Base-by-base conservation (phyloP, 2,113 vertebrate species). In the Emberiza fucata region DNA sequence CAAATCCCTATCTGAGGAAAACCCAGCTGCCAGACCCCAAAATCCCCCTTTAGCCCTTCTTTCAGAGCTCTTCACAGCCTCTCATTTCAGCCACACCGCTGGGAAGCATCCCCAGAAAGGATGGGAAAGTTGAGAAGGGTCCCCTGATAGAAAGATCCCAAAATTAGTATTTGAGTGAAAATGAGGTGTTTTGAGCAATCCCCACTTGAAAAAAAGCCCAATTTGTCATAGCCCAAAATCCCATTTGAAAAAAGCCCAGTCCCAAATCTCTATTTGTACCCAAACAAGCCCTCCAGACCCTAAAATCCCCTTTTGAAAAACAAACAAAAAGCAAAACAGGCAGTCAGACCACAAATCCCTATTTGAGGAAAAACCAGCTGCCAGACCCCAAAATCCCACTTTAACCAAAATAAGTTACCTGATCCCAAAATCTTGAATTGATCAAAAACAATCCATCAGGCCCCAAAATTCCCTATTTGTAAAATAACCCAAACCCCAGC, bases 81-180 rank as follows among this genome's bases (percentile, higher is more conserved):
- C 19, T 68, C 5, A 1, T 23, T 31, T 65, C 78, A 85, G 25
- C 44, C 68, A 59, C 0, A 0, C n/a, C 66, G 47, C 42, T 33
- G 73, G 59, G 48, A 72, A 85, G 19, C 56, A 73, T 33, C 24
- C 7, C 14, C 24, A 25, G 8, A 1, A 1, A 2, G 18, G 23
- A 66, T n/a, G 33, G 44, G 28, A 45, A 48, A 54, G 40, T 4
- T 60, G 12, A 77, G 35, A 14, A 5, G 40, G 9, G 3, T 48
- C 7, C 17, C 11, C 2, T 21, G 8, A 24, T n/a, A 21, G 51
- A 17, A 63, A 63, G n/a, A 48, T 23, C 25, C 60, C 14, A 70
- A 66, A 92, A 79, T 29, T 56, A 64, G 2, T 8, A 3, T 47
- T 12, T 27, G 40, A 87, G 50, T 8, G 7, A 45, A 79, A 71